Conservation (phyloP, 2,888 invertebrate species). For the Orthosia cruda region DNA sequence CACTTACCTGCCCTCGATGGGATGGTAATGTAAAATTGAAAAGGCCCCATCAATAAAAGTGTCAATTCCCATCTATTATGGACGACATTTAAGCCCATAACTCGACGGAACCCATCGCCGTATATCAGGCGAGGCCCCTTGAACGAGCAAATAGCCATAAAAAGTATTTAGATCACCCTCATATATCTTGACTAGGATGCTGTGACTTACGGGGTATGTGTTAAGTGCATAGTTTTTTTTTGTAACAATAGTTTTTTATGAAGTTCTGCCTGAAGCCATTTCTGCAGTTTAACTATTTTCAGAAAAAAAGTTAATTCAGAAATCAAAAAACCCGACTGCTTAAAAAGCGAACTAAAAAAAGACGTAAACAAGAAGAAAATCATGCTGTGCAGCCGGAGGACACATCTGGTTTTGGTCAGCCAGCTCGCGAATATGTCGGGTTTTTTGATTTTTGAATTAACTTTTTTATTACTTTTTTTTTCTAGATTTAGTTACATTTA, state of each 20-base stretch:
- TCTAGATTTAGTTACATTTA: no score
- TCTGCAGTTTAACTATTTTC: no score
- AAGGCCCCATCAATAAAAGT: constrained; percentile 72
- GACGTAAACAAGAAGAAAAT: no score
- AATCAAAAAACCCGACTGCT: no score
- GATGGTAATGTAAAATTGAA: constrained; percentile 70
- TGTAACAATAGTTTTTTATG: neutral
- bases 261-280: no score
- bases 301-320: no score
- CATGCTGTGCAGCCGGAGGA: no score
- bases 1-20: constrained; percentile 54
- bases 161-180: constrained; percentile 78
- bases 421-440: no score
- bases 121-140: constrained; percentile 53
- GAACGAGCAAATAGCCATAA: constrained; percentile 74
- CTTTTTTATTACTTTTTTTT: no score
- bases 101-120: constrained; percentile 65
- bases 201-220: constrained; percentile 55
- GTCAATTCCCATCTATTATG: constrained; percentile 71
- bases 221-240: constrained; percentile 17
- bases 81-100: constrained; percentile 67
- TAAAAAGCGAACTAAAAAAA: no score
- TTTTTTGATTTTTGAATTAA: no score
- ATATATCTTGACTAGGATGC: constrained; percentile 73
- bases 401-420: no score